Base-by-base conservation (phyloP, 92 coral and sea anemone species). In the Palythoa heliodiscus region DNA sequence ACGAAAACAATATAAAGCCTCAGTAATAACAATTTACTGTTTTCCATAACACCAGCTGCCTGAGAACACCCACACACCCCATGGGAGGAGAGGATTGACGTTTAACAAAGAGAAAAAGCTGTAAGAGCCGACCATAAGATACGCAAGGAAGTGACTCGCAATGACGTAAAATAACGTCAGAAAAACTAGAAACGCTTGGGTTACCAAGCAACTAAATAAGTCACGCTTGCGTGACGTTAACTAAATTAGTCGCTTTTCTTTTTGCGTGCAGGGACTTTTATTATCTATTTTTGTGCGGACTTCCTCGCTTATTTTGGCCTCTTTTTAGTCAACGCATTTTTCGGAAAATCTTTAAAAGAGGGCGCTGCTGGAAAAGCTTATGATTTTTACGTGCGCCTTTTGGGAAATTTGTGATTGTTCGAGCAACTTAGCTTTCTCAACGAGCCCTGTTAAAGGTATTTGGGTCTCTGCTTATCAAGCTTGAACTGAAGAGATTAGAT, bases 191-290 rank as follows among this genome's bases (percentile, higher is more conserved):
- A 52, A 25, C 66, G 81, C 66, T n/a, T 12, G 20, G 67, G 81
- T 76, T 37, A 54, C 81, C 39, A 22, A 68, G 81, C 68, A 76
- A 76, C 81, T 13, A 52, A 17, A 54, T 9, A 76, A 76, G 81
- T 76, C 81, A 76, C 81, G 81, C 81, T 76, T 52, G 81, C 81
- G 81, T 76, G 81, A 76, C 81, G 81, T 76, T 76, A 76, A 25
- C 80, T 20, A 23, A 53, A 75, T 75, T 75, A 75, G 38, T 53
- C 48, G 68, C 68, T 76, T 52, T 47, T 76, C 68, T 53, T 76
- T 75, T 54, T 54, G 47, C 67, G 81, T 35, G 81, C 68, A 37
- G 81, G 81, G 81, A 25, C 68, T 76, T 76, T 76, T 54, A 29
- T 19, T 25, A 47, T 76, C 81, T 76, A 76, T 76, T 76, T 76